phyloP scores from a whole-genome alignment of 2,888 invertebrate species.

The Eupithecia exiguata region DNA sequence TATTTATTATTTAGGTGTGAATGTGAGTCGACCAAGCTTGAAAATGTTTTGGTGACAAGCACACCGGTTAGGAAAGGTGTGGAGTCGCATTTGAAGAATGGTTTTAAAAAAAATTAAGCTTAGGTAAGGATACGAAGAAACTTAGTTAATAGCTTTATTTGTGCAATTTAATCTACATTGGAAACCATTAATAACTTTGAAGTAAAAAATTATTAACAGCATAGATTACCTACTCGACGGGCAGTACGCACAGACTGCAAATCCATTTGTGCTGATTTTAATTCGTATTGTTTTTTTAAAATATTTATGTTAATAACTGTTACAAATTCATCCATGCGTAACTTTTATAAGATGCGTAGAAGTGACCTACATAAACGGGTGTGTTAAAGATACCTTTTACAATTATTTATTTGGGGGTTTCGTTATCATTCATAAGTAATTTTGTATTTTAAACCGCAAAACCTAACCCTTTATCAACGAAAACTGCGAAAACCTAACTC shows the following conservation, averaged over 20 bases:
- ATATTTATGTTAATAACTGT: not conserved
- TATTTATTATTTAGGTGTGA: constrained; percentile 35
- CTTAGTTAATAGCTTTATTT: not conserved
- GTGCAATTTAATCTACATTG: not conserved
- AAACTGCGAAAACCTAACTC: not conserved
- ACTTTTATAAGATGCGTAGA: no score
- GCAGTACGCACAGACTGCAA: no score
- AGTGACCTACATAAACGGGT: no score
- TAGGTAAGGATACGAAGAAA: not conserved
- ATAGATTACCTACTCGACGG: not conserved
- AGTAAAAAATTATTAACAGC: not conserved
- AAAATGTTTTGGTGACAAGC: constrained; percentile 82
- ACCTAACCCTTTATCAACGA: not conserved
- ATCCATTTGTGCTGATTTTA: no score
- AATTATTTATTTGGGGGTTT: no score
- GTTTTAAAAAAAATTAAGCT: not conserved
- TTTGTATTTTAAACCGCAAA: not conserved
- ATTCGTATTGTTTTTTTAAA: not conserved
- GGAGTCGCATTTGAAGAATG: constrained; percentile 48
- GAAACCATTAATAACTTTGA: not conserved
- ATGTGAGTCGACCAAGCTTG: constrained; percentile 64
- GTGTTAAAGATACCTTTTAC: no score
- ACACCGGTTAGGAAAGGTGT: constrained; percentile 56
- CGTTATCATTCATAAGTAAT: no score
- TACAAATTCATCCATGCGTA: not conserved